A percentile compares a stretch with the other conserved stretches of the same genome.
Evolutionary conservation across 2,113 vertebrate genomes (phyloP).

Genomic region (Lophura nycthemera): DNA sequence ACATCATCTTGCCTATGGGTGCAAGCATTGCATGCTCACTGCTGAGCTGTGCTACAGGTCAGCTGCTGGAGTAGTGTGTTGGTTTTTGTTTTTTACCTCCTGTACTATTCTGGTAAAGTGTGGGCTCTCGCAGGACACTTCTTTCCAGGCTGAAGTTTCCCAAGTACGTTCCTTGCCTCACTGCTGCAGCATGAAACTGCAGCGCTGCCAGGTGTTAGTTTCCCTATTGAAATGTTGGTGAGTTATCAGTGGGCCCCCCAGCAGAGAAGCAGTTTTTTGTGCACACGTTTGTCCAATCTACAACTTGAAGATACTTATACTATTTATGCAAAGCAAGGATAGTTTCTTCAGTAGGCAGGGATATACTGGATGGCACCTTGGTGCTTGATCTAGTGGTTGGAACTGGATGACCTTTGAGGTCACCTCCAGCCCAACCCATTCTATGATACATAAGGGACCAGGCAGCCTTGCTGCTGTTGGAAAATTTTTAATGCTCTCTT

Average conservation of each 20-base stretch:
- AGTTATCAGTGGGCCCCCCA: background rate
- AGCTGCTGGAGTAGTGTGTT: background rate
- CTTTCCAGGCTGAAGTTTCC: background rate
- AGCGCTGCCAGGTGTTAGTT: background rate
- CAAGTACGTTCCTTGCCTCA: background rate
- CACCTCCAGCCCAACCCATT: too few species aligned
- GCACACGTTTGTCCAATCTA: background rate
- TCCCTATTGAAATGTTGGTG: background rate
- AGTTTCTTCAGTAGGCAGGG: background rate
- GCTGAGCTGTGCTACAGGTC: fast-evolving
- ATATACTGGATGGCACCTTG: background rate
- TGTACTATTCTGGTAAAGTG: background rate
- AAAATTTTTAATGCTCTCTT: background rate
- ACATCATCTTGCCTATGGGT: background rate
- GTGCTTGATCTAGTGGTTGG: too few species aligned
- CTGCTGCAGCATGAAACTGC: background rate
- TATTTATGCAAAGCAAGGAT: background rate
- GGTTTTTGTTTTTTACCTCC: background rate
- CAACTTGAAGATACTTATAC: background rate
- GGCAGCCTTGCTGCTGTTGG: background rate
- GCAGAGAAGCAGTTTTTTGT: background rate
- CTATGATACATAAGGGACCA: too few species aligned
- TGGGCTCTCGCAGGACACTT: fast-evolving
- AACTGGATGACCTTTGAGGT: too few species aligned
- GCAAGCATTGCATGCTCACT: background rate